Percentiles rank a stretch among this genome's conserved stretches.
Evolutionary conservation across 2,888 invertebrate genomes (phyloP).

Genomic region (Caenorhabditis angaria): DNA sequence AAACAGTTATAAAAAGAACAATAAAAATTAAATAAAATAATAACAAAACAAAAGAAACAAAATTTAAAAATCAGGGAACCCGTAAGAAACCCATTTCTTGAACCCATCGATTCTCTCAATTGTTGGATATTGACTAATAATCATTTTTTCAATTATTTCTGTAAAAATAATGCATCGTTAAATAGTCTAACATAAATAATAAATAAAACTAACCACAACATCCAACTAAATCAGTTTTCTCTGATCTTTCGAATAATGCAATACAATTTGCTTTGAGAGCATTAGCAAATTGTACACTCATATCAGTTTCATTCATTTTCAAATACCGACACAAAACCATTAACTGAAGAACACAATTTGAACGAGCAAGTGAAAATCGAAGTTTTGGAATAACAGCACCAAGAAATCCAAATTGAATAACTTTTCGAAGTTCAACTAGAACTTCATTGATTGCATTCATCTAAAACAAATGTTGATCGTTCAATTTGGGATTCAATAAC

Average conservation of each 20-base stretch:
- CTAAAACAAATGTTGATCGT: background rate
- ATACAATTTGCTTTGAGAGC: background rate
- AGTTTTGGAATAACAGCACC: conserved; percentile 7
- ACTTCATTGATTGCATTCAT: background rate
- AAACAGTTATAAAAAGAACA: background rate
- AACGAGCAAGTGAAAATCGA: background rate
- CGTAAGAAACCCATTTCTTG: background rate
- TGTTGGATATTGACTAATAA: background rate
- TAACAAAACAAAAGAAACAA: background rate
- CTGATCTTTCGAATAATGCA: background rate
- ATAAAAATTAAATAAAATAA: background rate
- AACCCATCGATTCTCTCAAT: background rate
- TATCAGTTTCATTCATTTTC: background rate
- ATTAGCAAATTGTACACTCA: background rate
- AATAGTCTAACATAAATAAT: background rate
- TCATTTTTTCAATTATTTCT: conserved; percentile 3
- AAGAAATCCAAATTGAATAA: background rate
- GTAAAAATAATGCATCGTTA: background rate
- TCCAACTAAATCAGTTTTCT: background rate
- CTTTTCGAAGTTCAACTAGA: background rate
- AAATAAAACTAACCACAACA: background rate
- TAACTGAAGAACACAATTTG: background rate
- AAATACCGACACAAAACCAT: background rate
- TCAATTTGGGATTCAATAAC: background rate
- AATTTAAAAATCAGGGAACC: background rate